Evolutionary conservation across 2,888 invertebrate genomes (phyloP).

Genomic region (Xestia sexstrigata): DNA sequence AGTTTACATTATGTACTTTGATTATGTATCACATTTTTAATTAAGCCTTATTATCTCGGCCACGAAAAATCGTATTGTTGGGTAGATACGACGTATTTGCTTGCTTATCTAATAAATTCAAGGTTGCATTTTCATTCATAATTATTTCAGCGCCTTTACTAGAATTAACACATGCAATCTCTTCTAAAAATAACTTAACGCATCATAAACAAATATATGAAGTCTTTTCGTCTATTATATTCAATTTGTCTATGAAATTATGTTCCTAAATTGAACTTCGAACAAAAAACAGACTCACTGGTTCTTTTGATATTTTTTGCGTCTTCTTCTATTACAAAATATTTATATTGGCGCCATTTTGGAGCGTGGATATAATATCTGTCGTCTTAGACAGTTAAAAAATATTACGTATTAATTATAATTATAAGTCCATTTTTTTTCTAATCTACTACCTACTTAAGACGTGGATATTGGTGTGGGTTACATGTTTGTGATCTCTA

Average conservation of each 20-base stretch:
- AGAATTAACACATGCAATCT: neutral
- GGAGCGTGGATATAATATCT: neutral
- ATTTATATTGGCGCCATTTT: conserved; percentile 30
- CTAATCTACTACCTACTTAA: too few species aligned
- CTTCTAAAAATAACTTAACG: neutral
- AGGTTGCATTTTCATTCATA: conserved; percentile 35
- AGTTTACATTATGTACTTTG: neutral
- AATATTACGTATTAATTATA: neutral
- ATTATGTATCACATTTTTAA: conserved; percentile 10
- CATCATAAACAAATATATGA: conserved; percentile 4
- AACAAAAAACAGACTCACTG: conserved; percentile 31
- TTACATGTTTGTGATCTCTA: too few species aligned
- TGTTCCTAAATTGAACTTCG: conserved; percentile 35
- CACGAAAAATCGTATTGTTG: conserved; percentile 4
- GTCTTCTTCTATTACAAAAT: conserved; percentile 23
- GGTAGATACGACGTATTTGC: neutral
- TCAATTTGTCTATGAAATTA: conserved; percentile 53
- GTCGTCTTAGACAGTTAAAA: too few species aligned
- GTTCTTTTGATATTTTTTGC: conserved; percentile 53
- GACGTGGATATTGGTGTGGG: too few species aligned
- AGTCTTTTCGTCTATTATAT: conserved; percentile 27
- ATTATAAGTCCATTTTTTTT: too few species aligned
- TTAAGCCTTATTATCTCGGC: conserved; percentile 1
- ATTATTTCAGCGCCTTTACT: neutral
- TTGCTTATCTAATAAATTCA: neutral